These are phyloP conservation scores for Meriones unguiculatus DNA, from an alignment of 2,113 vertebrate genomes.

Conservation along the genomic window DNA sequence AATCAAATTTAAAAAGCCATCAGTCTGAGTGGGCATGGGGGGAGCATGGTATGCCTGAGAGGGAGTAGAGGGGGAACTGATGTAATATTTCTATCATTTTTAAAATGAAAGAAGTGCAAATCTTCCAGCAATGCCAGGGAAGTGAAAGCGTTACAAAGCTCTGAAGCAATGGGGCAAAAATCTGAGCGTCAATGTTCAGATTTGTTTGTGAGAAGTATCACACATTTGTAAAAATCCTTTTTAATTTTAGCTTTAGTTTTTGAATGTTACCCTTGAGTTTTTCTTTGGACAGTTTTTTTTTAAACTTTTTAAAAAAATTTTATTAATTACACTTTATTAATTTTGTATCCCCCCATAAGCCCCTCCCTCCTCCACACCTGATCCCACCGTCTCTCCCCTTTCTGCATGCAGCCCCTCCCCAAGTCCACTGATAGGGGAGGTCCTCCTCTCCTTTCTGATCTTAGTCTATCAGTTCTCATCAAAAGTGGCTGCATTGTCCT, in stretches of 20 bases:
- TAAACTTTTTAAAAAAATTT: no score
- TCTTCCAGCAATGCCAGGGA: background rate
- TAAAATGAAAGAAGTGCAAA: background rate
- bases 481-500: no score
- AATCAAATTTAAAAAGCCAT: background rate
- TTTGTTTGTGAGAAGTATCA: background rate
- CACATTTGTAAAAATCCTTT: background rate
- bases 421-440: no score
- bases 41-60: background rate
- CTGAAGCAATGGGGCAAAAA: background rate
- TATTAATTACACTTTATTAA: no score
- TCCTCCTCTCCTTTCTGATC: no score
- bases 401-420: no score
- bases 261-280: background rate
- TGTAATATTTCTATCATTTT: background rate
- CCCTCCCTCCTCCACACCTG: no score
- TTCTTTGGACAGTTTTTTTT: background rate
- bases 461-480: no score
- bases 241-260: background rate
- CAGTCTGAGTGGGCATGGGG: background rate
- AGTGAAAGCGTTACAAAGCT: background rate
- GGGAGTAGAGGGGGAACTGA: background rate
- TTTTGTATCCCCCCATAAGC: no score
- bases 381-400: no score
- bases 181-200: background rate